phyloP scores from a whole-genome alignment of 1,140 invertebrate species.

The Dysdera silvatica region DNA sequence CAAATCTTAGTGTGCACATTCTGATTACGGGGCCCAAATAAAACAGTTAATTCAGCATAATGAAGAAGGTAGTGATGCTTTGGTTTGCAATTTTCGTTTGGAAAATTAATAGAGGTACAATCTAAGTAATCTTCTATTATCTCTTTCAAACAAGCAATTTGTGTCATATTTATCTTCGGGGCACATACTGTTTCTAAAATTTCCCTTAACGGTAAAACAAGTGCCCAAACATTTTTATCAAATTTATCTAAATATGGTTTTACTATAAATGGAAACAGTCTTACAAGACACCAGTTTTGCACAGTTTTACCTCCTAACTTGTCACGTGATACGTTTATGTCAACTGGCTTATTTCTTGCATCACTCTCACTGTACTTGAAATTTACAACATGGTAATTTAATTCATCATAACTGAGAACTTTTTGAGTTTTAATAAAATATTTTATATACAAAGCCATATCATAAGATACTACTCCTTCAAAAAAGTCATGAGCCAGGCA shows the following conservation, averaged over 20 bases:
- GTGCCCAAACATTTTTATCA: background rate
- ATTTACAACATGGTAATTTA: background rate
- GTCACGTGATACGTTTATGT: background rate
- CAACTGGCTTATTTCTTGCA: background rate
- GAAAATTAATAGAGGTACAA: background rate
- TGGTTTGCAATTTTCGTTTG: background rate
- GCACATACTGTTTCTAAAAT: slow-evolving; percentile 6
- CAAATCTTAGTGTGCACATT: slow-evolving; percentile 37
- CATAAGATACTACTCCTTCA: slow-evolving; percentile 12
- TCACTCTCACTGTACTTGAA: background rate
- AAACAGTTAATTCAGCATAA: slow-evolving; percentile 7
- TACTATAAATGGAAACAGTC: background rate
- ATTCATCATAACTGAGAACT: background rate
- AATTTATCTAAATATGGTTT: background rate
- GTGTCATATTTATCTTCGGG: background rate
- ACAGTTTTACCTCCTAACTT: background rate
- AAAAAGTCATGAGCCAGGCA: slow-evolving; percentile 10
- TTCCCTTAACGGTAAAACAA: background rate
- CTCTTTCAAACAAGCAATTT: background rate
- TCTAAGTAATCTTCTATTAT: background rate
- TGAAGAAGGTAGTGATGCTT: background rate
- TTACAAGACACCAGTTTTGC: slow-evolving; percentile 9
- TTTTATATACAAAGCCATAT: background rate
- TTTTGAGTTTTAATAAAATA: slow-evolving; percentile 11
- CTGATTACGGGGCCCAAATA: slow-evolving; percentile 37